Evolutionary conservation across 2,113 vertebrate genomes (phyloP).

Genomic region (Mesembrinibis cayennensis): DNA sequence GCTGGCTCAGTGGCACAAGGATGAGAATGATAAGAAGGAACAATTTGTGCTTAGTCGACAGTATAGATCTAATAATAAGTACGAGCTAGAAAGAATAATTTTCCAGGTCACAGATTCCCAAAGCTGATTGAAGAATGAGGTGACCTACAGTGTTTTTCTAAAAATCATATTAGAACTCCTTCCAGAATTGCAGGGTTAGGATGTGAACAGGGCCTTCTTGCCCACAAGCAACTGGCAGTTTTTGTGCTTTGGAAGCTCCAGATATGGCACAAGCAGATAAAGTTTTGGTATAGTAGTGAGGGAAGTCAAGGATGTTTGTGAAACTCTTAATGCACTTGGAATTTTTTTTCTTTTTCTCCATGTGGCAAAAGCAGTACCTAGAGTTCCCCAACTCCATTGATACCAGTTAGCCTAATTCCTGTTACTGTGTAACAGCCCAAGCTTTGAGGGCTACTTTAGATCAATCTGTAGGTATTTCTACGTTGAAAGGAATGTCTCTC

Average conservation of each 20-base stretch:
- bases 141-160: not conserved
- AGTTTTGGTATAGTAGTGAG: fast-evolving
- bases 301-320: not conserved
- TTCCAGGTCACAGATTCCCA: not conserved
- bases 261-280: not conserved
- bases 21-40: not conserved
- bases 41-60: fast-evolving
- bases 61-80: not conserved
- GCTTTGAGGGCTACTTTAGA: not conserved
- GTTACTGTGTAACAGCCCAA: fast-evolving
- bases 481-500: fast-evolving
- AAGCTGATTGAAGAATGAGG: not conserved
- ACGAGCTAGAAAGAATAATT: not conserved
- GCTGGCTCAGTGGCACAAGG: not conserved
- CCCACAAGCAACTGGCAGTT: fast-evolving
- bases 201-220: not conserved
- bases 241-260: not conserved
- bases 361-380: fast-evolving
- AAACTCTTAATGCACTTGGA: not conserved
- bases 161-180: not conserved
- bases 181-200: not conserved
- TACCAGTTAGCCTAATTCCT: not conserved
- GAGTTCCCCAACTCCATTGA: fast-evolving
- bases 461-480: not conserved
- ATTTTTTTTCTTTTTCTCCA: not conserved